These are phyloP conservation scores for Anguilla anguilla DNA, from an alignment of 2,797 vertebrate species.

Conservation along the genomic window DNA sequence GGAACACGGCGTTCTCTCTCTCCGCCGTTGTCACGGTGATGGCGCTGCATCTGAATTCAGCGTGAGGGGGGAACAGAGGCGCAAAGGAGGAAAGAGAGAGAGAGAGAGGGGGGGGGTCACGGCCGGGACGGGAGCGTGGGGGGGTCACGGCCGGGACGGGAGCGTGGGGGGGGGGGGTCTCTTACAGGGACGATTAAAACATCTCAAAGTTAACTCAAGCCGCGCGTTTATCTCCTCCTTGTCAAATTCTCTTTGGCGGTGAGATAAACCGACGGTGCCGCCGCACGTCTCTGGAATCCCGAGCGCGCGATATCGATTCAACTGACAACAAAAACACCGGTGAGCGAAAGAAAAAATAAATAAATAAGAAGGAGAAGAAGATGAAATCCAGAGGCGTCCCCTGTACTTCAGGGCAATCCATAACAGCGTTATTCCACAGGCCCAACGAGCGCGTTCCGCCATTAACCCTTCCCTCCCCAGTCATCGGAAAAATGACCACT, in stretches of 20 bases:
- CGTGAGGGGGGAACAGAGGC: background rate
- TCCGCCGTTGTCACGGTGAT: constrained; percentile 43
- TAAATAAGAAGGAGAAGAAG: background rate
- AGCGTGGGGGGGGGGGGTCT: background rate
- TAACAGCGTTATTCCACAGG: background rate
- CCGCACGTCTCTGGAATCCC: background rate
- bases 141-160: background rate
- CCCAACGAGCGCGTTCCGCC: background rate
- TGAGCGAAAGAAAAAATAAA: background rate
- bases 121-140: background rate
- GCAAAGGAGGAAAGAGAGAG: too few relatives aligned
- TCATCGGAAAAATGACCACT: background rate
- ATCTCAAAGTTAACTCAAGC: background rate
- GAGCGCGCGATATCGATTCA: background rate
- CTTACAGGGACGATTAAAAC: background rate
- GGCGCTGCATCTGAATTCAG: constrained; percentile 53
- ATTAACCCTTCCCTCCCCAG: background rate
- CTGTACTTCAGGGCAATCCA: background rate
- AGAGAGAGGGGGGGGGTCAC: background rate
- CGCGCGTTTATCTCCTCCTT: background rate
- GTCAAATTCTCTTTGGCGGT: background rate
- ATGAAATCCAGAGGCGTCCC: background rate
- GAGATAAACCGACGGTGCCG: background rate
- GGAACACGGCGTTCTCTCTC: constrained; percentile 53
- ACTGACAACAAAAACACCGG: constrained; percentile 6